Base-by-base conservation (phyloP, 1,140 invertebrate genomes). In the Aphelenchoides besseyi region DNA sequence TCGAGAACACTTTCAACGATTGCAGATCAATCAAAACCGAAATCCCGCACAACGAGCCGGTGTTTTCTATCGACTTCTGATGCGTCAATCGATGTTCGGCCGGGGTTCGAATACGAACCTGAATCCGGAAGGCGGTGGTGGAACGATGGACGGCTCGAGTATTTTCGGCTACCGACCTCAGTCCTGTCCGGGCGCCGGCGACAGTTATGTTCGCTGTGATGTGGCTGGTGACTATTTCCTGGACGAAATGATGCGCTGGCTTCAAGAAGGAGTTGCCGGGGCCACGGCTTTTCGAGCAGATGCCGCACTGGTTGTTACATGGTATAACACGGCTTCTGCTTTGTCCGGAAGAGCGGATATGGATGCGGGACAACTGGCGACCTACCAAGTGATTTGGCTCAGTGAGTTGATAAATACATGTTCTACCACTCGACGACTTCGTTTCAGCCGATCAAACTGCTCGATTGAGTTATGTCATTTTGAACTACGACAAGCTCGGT, bases 171-270 rank as follows among this genome's bases (percentile, higher is more conserved):
- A 80, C 32, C 32, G 63, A 26, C 63, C 62, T 16, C 33, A 77
- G 54, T 80, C 81, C 3, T 83, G 81, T 72, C 81, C 77, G 2
- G 75, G 77, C 41, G 78, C 81, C 1, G 76, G 80, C 3, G 81
- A 78, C 55, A 73, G 64, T 29, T 83, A 83, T 57, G 82, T 83
- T 8, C 35, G 80, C 9, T 83, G 81, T 72, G 82, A 83, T 71
- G 73, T 75, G 26, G 71, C 78, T 29, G 63, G 73, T 29, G 81
- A 83, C 55, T 81, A 80, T 48, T 83, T 84, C 68, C 57, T 83
- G 8, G 81, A 83, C 64, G 81, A 80, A 68, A 84, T 83, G 81
- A 83, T 83, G 77, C 52, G 82, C 48, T 82, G 78, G 80, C 70
- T 82, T 33, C 82, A 82, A 70, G 81, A 84, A 59, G 81, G 81